phyloP scores from a whole-genome alignment of 2,113 vertebrate species.

The Deroptyus accipitrinus region DNA sequence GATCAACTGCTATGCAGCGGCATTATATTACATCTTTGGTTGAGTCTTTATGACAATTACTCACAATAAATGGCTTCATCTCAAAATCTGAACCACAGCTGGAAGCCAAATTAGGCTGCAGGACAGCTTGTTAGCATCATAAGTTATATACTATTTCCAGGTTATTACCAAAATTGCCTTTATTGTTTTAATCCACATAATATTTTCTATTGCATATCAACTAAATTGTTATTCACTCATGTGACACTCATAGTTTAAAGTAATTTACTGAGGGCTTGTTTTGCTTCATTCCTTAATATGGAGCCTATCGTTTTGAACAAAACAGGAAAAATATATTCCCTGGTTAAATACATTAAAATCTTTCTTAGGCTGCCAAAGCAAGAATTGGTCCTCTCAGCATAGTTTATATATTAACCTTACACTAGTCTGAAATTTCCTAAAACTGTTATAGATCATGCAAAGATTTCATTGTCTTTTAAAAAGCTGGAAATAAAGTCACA shows the following conservation, averaged over 20 bases:
- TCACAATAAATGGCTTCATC: constrained; percentile 46
- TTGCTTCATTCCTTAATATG: constrained; percentile 30
- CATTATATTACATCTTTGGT: background rate
- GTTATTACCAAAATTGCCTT: constrained; percentile 18
- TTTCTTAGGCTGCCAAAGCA: background rate
- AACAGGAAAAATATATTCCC: background rate
- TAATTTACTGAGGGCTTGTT: constrained; percentile 36
- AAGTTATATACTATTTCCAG: background rate
- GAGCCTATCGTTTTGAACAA: constrained; percentile 7
- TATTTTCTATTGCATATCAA: constrained; percentile 44
- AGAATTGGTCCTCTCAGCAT: background rate
- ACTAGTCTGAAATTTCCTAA: background rate
- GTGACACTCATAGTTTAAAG: constrained; percentile 12
- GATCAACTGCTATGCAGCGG: background rate
- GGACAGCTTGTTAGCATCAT: background rate
- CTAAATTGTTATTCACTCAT: constrained; percentile 36
- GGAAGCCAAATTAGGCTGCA: constrained; percentile 37
- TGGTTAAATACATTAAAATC: background rate
- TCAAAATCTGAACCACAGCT: constrained; percentile 28
- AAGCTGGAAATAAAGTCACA: background rate
- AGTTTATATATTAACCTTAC: background rate
- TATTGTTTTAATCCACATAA: constrained; percentile 42
- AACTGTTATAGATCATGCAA: background rate
- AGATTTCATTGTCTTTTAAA: background rate
- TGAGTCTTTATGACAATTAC: constrained; percentile 38